Conservation (phyloP, 2,113 vertebrate genomes). For the Monopterus albus region DNA sequence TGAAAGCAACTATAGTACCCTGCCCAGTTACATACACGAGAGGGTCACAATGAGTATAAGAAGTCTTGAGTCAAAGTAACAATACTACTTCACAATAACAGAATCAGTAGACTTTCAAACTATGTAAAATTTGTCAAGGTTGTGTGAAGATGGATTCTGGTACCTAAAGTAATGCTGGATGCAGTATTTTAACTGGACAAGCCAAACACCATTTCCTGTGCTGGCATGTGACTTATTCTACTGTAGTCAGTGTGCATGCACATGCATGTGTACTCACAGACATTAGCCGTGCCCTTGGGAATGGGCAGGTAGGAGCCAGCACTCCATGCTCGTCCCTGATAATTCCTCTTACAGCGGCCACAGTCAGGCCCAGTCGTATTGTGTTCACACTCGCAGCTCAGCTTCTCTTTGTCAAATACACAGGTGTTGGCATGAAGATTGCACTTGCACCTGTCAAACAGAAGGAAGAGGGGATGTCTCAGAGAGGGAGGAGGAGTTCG, state of each 20-base stretch:
- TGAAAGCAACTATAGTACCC: too few species aligned
- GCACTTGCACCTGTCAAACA: slow-evolving; percentile 92
- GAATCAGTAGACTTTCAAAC: too few species aligned
- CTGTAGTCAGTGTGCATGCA: slow-evolving; percentile 24
- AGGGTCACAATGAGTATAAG: too few species aligned
- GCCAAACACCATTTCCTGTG: neutral
- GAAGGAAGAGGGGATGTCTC: neutral
- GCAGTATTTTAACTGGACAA: too few species aligned
- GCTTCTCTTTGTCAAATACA: slow-evolving; percentile 93
- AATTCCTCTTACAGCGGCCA: slow-evolving; percentile 97
- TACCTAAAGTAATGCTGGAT: too few species aligned
- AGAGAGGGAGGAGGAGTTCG: neutral
- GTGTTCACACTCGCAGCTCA: slow-evolving; percentile 97
- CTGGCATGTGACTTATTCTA: neutral
- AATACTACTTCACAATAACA: too few species aligned
- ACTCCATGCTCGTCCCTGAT: slow-evolving; percentile 95
- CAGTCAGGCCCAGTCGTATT: slow-evolving; percentile 99
- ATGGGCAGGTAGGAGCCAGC: slow-evolving; percentile 97
- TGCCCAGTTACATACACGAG: too few species aligned
- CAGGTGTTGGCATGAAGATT: slow-evolving; percentile 98
- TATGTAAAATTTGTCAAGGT: too few species aligned
- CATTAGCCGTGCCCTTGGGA: slow-evolving; percentile 98
- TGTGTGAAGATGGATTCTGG: too few species aligned
- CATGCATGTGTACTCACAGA: slow-evolving; percentile 90
- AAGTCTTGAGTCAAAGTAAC: too few species aligned